A percentile compares a stretch with the other conserved stretches of the same genome.
Conservation (phyloP, 2,888 invertebrate genomes). For the Drosophila anomalipes region DNA sequence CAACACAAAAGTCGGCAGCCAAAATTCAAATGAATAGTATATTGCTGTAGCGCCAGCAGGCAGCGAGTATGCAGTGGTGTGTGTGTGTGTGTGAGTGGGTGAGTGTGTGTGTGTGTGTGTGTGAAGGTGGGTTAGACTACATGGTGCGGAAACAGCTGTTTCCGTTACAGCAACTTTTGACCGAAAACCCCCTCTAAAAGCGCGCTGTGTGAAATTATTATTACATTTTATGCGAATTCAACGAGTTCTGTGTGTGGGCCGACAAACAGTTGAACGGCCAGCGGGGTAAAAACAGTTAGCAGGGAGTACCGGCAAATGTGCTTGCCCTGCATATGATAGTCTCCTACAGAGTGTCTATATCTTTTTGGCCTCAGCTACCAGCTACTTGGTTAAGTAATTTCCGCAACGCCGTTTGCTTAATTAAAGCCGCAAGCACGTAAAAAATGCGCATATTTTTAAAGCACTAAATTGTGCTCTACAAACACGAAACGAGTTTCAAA, state of each 20-base stretch:
- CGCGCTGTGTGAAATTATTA: slow-evolving; percentile 65
- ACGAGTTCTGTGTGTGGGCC: slow-evolving; percentile 57
- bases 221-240: slow-evolving; percentile 79
- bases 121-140: not conserved
- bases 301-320: slow-evolving; percentile 19
- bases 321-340: slow-evolving; percentile 27
- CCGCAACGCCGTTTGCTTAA: slow-evolving; percentile 55
- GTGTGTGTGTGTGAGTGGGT: not conserved
- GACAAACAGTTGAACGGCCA: slow-evolving; percentile 13
- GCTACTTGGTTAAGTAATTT: slow-evolving; percentile 47
- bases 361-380: slow-evolving; percentile 14
- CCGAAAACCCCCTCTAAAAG: slow-evolving; percentile 36
- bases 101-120: not conserved
- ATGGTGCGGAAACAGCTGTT: slow-evolving; percentile 73
- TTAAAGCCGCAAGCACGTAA: slow-evolving; percentile 52
- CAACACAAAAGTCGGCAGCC: slow-evolving; percentile 57
- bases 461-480: slow-evolving; percentile 24
- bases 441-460: slow-evolving; percentile 53
- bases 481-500: slow-evolving; percentile 16
- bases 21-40: slow-evolving; percentile 80
- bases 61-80: not conserved
- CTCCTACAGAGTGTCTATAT: not conserved
- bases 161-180: slow-evolving; percentile 62
- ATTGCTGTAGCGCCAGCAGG: slow-evolving; percentile 50
- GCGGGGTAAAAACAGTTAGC: not conserved